phyloP scores from a whole-genome alignment of 2,113 vertebrate species.

The Tetraodon nigroviridis region DNA sequence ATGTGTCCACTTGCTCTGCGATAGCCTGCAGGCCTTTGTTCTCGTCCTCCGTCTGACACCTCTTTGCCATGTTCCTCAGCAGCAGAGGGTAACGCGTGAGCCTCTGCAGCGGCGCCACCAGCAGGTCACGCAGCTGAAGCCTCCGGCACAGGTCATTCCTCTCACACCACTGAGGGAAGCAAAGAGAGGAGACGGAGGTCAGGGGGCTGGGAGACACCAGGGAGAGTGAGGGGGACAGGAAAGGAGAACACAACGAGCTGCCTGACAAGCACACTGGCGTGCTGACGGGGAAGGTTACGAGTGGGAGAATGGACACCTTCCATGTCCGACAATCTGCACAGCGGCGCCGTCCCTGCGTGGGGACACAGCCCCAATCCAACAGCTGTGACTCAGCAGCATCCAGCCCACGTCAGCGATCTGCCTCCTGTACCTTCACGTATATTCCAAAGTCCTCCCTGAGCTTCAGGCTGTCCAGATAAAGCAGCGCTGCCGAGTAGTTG shows the following conservation, averaged over 20 bases:
- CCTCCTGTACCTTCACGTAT: slow-evolving; percentile 82
- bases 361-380: slow-evolving; percentile 18
- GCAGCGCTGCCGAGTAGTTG: slow-evolving; percentile 83
- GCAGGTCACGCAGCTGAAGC: slow-evolving; percentile 81
- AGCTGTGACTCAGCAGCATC: slow-evolving; percentile 1
- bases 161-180: slow-evolving; percentile 81
- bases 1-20: slow-evolving; percentile 83
- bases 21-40: slow-evolving; percentile 70
- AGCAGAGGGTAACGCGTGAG: slow-evolving; percentile 83
- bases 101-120: slow-evolving; percentile 83
- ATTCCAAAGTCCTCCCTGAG: slow-evolving; percentile 84
- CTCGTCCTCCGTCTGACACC: slow-evolving; percentile 68
- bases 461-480: slow-evolving; percentile 87
- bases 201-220: slow-evolving; percentile 16
- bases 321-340: background rate
- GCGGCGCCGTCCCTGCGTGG: slow-evolving; percentile 14
- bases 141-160: slow-evolving; percentile 78
- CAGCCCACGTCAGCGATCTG: background rate
- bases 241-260: slow-evolving; percentile 15
- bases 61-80: slow-evolving; percentile 83
- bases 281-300: slow-evolving; percentile 21
- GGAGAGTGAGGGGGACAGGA: slow-evolving; percentile 4
- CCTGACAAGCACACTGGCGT: background rate
- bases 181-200: slow-evolving; percentile 17
- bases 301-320: slow-evolving; percentile 38